Percentiles rank a stretch among this genome's conserved stretches.
Conservation (phyloP, 2,888 invertebrate species). For the Anoncus sp. region DNA sequence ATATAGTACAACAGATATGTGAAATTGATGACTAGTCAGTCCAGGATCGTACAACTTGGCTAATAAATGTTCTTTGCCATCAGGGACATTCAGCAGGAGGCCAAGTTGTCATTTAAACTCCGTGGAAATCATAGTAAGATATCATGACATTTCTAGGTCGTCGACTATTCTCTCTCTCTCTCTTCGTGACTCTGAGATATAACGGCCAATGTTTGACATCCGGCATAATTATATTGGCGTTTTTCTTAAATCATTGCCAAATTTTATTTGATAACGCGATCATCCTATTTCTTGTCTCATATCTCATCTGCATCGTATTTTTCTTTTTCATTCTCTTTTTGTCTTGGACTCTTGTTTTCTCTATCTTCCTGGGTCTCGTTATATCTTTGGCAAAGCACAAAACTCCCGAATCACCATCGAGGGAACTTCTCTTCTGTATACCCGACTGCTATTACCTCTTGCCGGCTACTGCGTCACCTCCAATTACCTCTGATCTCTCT, state of each 20-base stretch:
- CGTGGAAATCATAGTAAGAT: neutral
- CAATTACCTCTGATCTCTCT: conserved; percentile 41
- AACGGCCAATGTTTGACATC: neutral
- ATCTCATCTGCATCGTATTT: conserved; percentile 16
- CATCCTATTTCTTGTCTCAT: neutral
- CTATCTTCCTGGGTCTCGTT: conserved; percentile 1
- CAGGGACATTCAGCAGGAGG: conserved; percentile 27
- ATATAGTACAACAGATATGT: conserved; percentile 21
- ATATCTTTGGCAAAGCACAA: conserved; percentile 12
- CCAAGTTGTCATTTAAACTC: neutral
- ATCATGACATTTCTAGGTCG: conserved; percentile 54
- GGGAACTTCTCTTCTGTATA: neutral
- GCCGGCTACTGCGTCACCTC: conserved; percentile 26
- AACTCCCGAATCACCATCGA: conserved; percentile 16
- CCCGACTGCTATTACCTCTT: conserved; percentile 1
- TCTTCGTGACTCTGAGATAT: neutral
- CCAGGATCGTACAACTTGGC: conserved; percentile 26
- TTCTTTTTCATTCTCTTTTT: neutral
- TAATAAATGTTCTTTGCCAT: conserved; percentile 30
- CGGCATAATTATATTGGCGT: neutral
- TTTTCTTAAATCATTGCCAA: too few species aligned
- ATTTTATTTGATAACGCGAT: too few species aligned
- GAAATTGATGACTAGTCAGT: conserved; percentile 44
- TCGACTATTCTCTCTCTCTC: conserved; percentile 29
- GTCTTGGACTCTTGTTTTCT: conserved; percentile 7